These are phyloP conservation scores for Aethina tumida DNA, from an alignment of 1,140 invertebrate genomes.

Conservation along the genomic window DNA sequence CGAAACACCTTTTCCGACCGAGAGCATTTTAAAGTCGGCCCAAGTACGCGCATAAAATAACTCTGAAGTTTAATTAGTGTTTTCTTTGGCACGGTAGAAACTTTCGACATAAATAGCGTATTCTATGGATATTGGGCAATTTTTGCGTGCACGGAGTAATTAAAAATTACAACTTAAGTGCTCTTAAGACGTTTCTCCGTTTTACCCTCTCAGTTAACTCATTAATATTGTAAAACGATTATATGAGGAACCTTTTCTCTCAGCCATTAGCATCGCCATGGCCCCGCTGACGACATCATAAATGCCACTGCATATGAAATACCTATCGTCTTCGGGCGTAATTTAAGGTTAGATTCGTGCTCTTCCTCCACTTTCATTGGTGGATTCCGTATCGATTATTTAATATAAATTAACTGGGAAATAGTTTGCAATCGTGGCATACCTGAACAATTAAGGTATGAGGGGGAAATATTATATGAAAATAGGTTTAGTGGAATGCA, in stretches of 20 bases:
- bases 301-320: conserved; percentile 18
- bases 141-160: conserved; percentile 11
- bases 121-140: conserved; percentile 15
- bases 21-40: too few species aligned
- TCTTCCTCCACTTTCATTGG: conserved; percentile 7
- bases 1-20: too few species aligned
- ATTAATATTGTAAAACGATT: conserved; percentile 19
- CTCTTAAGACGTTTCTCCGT: conserved; percentile 8
- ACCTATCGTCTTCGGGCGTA: conserved; percentile 17
- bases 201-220: conserved; percentile 11
- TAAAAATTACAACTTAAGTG: conserved; percentile 12
- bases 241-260: conserved; percentile 6
- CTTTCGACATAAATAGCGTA: conserved; percentile 14
- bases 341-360: conserved; percentile 12
- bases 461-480: too few species aligned
- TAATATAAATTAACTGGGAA: conserved; percentile 18
- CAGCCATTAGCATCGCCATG: background rate
- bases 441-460: conserved; percentile 8
- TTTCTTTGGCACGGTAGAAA: conserved; percentile 6
- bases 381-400: conserved; percentile 21
- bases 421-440: conserved; percentile 10
- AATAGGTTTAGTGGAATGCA: too few species aligned
- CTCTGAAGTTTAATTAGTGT: conserved; percentile 16
- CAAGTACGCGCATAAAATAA: conserved; percentile 9
- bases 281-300: conserved; percentile 1